These are phyloP conservation scores for Caenorhabditis sp. DNA, from an alignment of 2,888 invertebrate species.

Conservation along the genomic window DNA sequence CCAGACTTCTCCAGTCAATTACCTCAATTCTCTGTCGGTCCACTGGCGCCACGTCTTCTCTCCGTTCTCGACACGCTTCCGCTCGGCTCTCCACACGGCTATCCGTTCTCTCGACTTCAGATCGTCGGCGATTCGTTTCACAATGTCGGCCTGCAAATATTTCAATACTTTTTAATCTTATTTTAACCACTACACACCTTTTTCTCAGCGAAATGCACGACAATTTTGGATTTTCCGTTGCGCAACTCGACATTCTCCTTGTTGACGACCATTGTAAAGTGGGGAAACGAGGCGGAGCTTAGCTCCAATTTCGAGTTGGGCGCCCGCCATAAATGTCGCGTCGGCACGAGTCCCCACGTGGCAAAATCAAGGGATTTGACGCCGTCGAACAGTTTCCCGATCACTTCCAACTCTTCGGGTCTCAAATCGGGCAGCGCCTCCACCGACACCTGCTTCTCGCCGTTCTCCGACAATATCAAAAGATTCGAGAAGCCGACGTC, in stretches of 20 bases:
- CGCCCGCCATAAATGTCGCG: slow-evolving; percentile 35
- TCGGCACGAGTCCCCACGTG: slow-evolving; percentile 45
- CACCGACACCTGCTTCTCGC: neutral
- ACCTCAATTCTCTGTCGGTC: slow-evolving; percentile 55
- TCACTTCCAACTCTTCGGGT: slow-evolving; percentile 18
- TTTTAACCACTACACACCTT: too few species aligned
- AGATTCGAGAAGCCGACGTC: slow-evolving; percentile 60
- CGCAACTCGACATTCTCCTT: slow-evolving; percentile 59
- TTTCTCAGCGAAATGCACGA: slow-evolving; percentile 52
- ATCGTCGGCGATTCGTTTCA: slow-evolving; percentile 52
- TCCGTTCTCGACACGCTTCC: slow-evolving; percentile 47
- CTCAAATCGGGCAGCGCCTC: slow-evolving; percentile 25
- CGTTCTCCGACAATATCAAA: slow-evolving; percentile 42
- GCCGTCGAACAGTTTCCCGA: slow-evolving; percentile 36
- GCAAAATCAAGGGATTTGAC: slow-evolving; percentile 31
- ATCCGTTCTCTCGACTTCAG: slow-evolving; percentile 44
- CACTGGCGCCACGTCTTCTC: slow-evolving; percentile 44
- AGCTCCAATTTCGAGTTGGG: slow-evolving; percentile 25
- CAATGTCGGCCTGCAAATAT: slow-evolving; percentile 33
- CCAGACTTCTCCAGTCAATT: neutral
- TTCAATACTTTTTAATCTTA: too few species aligned
- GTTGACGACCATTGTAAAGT: slow-evolving; percentile 62
- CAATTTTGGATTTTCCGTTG: slow-evolving; percentile 62
- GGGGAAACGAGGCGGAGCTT: slow-evolving; percentile 57
- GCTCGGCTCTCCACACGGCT: slow-evolving; percentile 58